Base-by-base conservation (phyloP, 1,140 invertebrate genomes). In the Sinella curviseta region DNA sequence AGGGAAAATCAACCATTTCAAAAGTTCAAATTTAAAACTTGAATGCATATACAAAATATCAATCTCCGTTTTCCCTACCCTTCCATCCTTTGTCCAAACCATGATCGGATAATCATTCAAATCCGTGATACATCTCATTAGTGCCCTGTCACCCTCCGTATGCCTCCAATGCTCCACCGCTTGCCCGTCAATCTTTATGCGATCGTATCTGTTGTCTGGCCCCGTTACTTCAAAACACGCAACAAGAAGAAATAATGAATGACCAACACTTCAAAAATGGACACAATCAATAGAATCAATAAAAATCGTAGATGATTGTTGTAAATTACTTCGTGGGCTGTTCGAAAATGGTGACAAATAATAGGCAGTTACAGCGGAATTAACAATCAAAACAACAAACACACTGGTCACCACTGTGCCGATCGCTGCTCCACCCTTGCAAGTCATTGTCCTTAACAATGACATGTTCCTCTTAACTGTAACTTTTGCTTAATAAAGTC, bases 71-170 rank as follows among this genome's bases (percentile, higher is more conserved):
- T 48, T 48, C 39, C 20, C 39, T 35, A 80, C 76, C 54, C 76
- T 70, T 74, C 79, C 79, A 74, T 80, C 76, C 24, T 77, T 80
- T 28, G 14, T 35, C 79, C 79, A 80, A 17, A 65, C 12, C 48
- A 80, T 73, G 34, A 80, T 54, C 0, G 79, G 79, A 57, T 77
- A 80, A 24, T 80, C 79, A 36, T 77, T 77, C 65, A 73, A 1
- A 54, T 70, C 26, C 1, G 79, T 80, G 34, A 80, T 80, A 34
- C 79, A 80, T 74, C 65, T 77, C 28, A 80, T 34, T 26, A 77
- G 31, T 28, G 70, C 67, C 28, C 26, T 33, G 24, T 80, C 79
- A 24, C 79, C 79, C 8, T 70, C 76, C 0, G 39, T 80, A 28
- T 74, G 65, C 33, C 55, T 77, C 79, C 79, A 80, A 39, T 77